Conservation (phyloP, 2,113 vertebrate genomes). For the Leucopternis melanops region DNA sequence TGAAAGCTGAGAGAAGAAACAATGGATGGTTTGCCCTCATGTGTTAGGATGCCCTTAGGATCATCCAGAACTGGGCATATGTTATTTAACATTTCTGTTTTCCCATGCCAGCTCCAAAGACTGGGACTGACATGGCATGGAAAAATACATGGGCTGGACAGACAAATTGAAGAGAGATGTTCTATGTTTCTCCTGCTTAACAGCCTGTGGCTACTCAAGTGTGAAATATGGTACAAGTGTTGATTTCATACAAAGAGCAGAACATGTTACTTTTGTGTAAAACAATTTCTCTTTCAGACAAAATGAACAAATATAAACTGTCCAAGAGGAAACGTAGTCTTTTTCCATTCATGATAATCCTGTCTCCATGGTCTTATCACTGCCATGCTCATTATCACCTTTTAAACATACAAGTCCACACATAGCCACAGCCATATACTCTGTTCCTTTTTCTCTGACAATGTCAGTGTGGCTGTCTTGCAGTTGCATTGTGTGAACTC, state of each 20-base stretch:
- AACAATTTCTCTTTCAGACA: neutral
- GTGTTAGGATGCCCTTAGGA: neutral
- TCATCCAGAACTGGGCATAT: neutral
- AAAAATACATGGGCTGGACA: neutral
- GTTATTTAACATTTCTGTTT: neutral
- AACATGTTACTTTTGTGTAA: neutral
- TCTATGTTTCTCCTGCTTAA: neutral
- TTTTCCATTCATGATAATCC: neutral
- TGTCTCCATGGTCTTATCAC: neutral
- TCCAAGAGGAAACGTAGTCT: neutral
- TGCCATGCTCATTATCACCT: neutral
- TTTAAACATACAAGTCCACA: neutral
- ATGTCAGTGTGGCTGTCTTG: neutral
- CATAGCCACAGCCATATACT: neutral
- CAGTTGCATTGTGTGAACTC: neutral
- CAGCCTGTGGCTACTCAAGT: neutral
- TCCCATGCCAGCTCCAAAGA: neutral
- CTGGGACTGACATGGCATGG: neutral
- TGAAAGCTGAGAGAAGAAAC: neutral
- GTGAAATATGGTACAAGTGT: neutral
- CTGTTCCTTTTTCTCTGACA: neutral
- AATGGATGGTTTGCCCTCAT: neutral
- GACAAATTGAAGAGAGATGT: neutral
- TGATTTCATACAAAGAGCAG: neutral
- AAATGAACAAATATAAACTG: neutral